Evolutionary conservation across 2,888 invertebrate species (phyloP), one percentile per base, ranked within the genome.

Genomic region (Scrobipalpa costella): DNA sequence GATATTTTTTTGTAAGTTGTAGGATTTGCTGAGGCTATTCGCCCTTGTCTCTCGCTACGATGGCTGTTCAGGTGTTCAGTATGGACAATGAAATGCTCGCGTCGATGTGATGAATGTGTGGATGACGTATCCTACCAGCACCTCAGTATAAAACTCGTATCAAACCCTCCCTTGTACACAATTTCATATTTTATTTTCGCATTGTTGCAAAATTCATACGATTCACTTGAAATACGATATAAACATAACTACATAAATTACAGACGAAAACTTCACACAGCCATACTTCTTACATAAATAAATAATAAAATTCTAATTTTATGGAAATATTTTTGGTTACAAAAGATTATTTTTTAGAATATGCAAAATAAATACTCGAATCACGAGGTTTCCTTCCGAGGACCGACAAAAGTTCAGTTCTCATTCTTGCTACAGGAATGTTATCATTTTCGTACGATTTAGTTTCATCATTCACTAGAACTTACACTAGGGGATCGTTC

Each of bases 231-330:
- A 79, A 77, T 75, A 77, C 73, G 76, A 76, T 73, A 79, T 73
- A 79, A 78, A 79, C 65, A 72, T 68, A 70, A 73, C 75, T 83
- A 85, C 76, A 86, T 80, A 84, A 81, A 86, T 84, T 87, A 87
- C 79, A 85, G 81, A 84, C 81, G 79, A 86, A 79, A 85, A 76
- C 82, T 80, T 89, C 86, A 88, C 90, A 90, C 89, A 90, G 89
- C 89, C 90, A 88, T 90, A 86, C 88, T 85, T 81, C 83, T 81
- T 85, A 88, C 73, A 85, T 84, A 85, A 86, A 88, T 87, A 89
- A 88, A 88, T 82, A 79, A 75, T 78, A 81, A 75, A 80, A 75
- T 73, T 75, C 77, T 81, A 84, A 81, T 79, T 84, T 83, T 80
- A 81, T 76, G 78, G 80, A 81, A 81, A 83, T 79, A 81, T 83